Base-by-base conservation (phyloP, 2,888 invertebrate species). In the Ligdia adustata region DNA sequence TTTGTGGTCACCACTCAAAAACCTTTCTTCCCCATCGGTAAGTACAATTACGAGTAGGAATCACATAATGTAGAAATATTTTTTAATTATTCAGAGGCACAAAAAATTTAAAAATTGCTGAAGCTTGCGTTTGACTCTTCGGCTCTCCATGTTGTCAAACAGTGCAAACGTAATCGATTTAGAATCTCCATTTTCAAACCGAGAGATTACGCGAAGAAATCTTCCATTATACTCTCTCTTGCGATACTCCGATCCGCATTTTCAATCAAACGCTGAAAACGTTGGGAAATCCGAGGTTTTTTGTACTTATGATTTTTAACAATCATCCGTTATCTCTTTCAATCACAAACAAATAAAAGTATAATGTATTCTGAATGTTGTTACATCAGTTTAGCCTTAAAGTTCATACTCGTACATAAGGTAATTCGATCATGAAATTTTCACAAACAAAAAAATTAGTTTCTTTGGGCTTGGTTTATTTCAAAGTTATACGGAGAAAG, bases 201-300 rank as follows among this genome's bases (percentile, higher is more conserved):
- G 27, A 57, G 45, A 65, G 62, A 64, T 64, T 69, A 64, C 54
- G 49, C n/a, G 32, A 46, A 52, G 58, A 55, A 66, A 71, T 62
- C 57, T 58, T n/a, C 46, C 55, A 62, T 67, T 67, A 64, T 59
- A 67, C 64, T 61, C 56, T 59, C 59, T 60, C 60, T 58, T 60
- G 59, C 59, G 56, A 56, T 55, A 58, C 60, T 60, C 48, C 54
- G 62, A 67, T 62, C 60, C 61, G 62, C 68, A 64, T 72, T n/a
- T 74, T 68, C 71, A 72, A 75, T 79, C 68, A 74, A 70, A 70
- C 64, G 67, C 66, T 69, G 66, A 70, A 71, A 71, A 62, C 52
- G 65, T 56, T 64, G 69, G 66, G 68, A 72, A 74, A 75, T 67
- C 67, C 62, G 49, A 64, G n/a, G 66, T 66, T 61, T 64, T 61